phyloP scores from a whole-genome alignment of 2,888 invertebrate genomes.

The Cylindroiulus punctatus region DNA sequence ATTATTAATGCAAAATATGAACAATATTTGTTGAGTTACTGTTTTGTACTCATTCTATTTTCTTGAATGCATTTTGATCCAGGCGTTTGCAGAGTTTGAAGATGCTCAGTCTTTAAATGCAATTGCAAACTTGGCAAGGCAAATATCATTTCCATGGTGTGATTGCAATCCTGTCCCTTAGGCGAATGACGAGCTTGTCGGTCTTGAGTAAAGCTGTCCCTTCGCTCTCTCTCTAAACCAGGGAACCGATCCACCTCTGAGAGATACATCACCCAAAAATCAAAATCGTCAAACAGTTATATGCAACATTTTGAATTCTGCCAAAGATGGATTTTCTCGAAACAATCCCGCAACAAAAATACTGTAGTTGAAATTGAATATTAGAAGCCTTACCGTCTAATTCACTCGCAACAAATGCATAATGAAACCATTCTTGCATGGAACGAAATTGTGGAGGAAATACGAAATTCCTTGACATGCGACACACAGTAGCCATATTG shows the following conservation, averaged over 20 bases:
- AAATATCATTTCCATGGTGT: slow-evolving; percentile 95
- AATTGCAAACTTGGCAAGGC: slow-evolving; percentile 92
- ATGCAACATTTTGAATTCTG: not conserved
- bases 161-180: slow-evolving; percentile 80
- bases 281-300: no score
- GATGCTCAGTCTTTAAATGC: slow-evolving; percentile 91
- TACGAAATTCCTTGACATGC: slow-evolving; percentile 88
- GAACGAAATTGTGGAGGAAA: slow-evolving; percentile 96
- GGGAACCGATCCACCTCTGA: slow-evolving; percentile 90
- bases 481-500: slow-evolving; percentile 94
- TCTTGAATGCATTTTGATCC: not conserved
- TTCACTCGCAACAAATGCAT: slow-evolving; percentile 93
- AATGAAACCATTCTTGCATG: slow-evolving; percentile 95
- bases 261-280: not conserved
- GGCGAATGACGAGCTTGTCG: slow-evolving; percentile 62
- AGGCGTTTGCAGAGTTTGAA: slow-evolving; percentile 80
- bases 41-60: not conserved
- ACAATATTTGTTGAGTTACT: not conserved
- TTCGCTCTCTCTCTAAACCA: slow-evolving; percentile 80
- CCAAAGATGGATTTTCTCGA: no score
- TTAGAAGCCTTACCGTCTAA: slow-evolving; percentile 79
- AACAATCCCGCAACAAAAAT: no score
- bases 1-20: not conserved
- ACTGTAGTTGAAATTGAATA: no score
- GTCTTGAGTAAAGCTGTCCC: slow-evolving; percentile 66